phyloP scores from a whole-genome alignment of 2,113 vertebrate genomes.

The Neolamprologus kungweensis region DNA sequence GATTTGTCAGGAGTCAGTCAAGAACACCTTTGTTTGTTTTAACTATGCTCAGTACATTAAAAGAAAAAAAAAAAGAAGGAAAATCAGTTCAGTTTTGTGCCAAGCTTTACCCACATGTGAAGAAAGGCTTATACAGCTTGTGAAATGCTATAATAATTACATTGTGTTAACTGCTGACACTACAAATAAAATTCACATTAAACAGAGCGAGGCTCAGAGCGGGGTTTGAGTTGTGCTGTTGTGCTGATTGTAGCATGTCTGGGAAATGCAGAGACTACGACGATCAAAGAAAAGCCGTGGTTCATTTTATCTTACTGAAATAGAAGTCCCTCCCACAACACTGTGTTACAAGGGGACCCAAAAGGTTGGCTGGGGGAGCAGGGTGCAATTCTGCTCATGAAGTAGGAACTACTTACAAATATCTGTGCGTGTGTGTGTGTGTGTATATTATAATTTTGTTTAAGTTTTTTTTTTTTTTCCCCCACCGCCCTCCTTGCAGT shows the following conservation, averaged over 20 bases:
- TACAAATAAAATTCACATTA: conserved; percentile 23
- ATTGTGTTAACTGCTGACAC: conserved; percentile 28
- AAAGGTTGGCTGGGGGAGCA: conserved; percentile 8
- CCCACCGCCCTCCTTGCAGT: neutral
- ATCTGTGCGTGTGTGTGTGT: neutral
- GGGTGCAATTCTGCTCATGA: neutral
- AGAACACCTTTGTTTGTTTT: neutral
- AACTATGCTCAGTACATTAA: neutral
- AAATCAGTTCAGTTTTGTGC: neutral
- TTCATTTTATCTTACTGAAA: conserved; percentile 36
- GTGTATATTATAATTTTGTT: neutral
- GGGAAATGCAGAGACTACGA: conserved; percentile 17
- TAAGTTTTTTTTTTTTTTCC: neutral
- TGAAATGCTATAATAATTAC: neutral
- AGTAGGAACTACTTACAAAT: neutral
- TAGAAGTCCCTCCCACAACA: conserved; percentile 9
- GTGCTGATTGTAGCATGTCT: conserved; percentile 38
- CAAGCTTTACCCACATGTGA: neutral
- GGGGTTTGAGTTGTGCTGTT: conserved; percentile 9
- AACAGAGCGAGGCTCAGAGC: conserved; percentile 20
- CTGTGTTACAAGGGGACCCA: neutral
- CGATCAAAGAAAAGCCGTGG: conserved; percentile 41
- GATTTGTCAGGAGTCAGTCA: neutral
- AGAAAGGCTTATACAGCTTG: neutral
- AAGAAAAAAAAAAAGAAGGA: neutral